Evolutionary conservation across 2,797 vertebrate species (phyloP).

Genomic region (Sphenodon punctatus): DNA sequence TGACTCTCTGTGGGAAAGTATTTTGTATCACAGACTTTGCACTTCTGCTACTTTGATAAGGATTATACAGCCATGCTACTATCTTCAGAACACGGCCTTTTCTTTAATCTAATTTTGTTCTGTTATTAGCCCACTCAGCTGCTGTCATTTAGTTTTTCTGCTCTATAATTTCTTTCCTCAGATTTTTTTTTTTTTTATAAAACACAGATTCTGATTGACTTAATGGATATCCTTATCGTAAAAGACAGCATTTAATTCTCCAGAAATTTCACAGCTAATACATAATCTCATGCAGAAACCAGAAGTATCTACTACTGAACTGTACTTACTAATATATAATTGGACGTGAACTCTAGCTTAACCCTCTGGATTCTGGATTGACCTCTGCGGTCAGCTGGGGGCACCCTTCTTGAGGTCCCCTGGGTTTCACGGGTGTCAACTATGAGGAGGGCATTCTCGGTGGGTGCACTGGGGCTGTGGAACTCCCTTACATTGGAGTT

Average conservation of each 20-base stretch:
- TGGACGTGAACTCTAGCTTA: not conserved
- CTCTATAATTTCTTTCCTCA: not conserved
- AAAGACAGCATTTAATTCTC: not conserved
- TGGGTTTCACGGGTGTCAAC: no score
- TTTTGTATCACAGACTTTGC: fast-evolving
- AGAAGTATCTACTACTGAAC: not conserved
- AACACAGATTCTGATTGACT: not conserved
- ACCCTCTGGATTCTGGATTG: no score
- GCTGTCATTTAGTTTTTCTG: not conserved
- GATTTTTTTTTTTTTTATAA: no score
- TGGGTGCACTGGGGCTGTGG: no score
- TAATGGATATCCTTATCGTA: not conserved
- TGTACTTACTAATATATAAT: not conserved
- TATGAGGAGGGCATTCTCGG: no score
- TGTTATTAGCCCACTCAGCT: not conserved
- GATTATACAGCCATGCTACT: not conserved
- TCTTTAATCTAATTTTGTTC: not conserved
- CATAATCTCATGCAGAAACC: not conserved
- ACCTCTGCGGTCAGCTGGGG: no score
- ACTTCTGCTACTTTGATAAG: not conserved
- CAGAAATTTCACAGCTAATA: not conserved
- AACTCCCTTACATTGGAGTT: no score
- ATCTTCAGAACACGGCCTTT: not conserved
- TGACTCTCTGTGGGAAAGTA: fast-evolving
- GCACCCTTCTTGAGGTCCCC: no score